Conservation (phyloP, 2,888 invertebrate genomes). For the Leptinotarsa peninsularis region DNA sequence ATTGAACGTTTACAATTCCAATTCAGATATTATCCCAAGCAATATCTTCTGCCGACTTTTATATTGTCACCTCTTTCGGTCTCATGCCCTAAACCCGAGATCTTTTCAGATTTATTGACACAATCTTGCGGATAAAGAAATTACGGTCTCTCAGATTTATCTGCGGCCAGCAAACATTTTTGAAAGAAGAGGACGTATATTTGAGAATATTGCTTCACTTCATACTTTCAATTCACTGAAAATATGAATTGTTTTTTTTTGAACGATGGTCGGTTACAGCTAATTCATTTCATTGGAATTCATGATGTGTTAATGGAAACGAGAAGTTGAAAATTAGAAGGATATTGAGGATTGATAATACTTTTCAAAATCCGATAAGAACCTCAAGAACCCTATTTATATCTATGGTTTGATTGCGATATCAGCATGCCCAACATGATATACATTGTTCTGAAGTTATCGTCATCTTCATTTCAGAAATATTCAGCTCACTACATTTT, state of each 20-base stretch:
- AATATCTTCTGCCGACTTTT: conserved; percentile 37
- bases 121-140: conserved; percentile 40
- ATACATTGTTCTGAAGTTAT: too few species aligned
- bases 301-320: too few species aligned
- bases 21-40: conserved; percentile 36
- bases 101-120: conserved; percentile 42
- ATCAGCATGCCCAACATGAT: too few species aligned
- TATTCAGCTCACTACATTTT: too few species aligned
- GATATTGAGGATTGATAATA: too few species aligned
- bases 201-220: background rate
- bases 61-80: conserved; percentile 37
- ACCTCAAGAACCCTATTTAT: too few species aligned
- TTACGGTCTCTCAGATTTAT: conserved; percentile 31
- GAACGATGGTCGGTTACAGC: too few species aligned
- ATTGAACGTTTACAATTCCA: conserved; percentile 28
- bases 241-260: background rate
- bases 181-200: background rate
- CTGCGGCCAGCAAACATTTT: conserved; percentile 11
- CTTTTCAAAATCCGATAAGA: too few species aligned
- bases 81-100: conserved; percentile 36
- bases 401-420: too few species aligned
- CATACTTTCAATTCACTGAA: background rate
- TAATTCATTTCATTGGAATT: too few species aligned
- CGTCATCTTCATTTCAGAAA: too few species aligned
- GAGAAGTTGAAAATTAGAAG: too few species aligned